Evolutionary conservation across 2,797 vertebrate species (phyloP).

Genomic region (Melanotaenia parkinsoni): DNA sequence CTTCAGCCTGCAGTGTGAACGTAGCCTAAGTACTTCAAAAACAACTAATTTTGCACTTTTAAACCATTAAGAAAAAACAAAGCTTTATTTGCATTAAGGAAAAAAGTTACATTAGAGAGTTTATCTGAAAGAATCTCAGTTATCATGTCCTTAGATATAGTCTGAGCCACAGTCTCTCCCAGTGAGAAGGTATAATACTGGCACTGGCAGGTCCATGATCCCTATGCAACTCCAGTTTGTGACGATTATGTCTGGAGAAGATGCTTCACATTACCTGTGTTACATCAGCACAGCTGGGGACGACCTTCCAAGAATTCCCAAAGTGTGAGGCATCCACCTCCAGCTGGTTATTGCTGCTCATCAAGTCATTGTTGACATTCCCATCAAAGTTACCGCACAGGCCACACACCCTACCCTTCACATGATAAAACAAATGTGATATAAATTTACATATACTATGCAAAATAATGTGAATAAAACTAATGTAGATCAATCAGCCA

Average conservation of each 20-base stretch:
- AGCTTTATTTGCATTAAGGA: not conserved
- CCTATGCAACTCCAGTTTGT: not conserved
- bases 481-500: not conserved
- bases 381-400: conserved; percentile 98
- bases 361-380: conserved; percentile 93
- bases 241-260: not conserved
- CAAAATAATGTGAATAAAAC: not conserved
- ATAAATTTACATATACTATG: not conserved
- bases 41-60: not conserved
- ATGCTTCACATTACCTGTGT: conserved; percentile 80
- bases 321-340: conserved; percentile 92
- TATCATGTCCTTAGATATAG: no score
- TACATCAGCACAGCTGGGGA: conserved; percentile 89
- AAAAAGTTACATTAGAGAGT: not conserved
- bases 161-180: no score
- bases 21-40: not conserved
- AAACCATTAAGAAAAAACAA: not conserved
- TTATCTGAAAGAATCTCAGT: no score
- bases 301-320: conserved; percentile 97
- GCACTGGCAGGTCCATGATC: not conserved
- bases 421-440: not conserved
- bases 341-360: conserved; percentile 93
- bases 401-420: conserved; percentile 91
- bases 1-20: no score
- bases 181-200: no score